These are phyloP conservation scores for Circaetus cinerascens DNA, from an alignment of 2,113 vertebrate genomes.

Conservation along the genomic window DNA sequence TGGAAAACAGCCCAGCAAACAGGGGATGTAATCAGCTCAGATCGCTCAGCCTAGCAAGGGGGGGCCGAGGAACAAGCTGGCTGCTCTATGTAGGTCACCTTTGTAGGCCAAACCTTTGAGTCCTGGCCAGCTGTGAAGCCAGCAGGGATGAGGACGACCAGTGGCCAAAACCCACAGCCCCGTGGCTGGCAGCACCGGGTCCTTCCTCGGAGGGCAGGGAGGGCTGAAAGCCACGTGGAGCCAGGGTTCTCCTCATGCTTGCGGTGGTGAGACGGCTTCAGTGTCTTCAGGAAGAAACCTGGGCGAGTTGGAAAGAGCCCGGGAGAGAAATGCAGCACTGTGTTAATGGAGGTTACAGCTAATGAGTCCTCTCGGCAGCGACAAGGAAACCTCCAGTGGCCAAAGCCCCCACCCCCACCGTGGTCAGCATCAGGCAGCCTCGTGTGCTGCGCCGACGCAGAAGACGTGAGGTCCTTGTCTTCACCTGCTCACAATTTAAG, in stretches of 20 bases:
- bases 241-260: neutral
- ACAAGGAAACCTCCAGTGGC: neutral
- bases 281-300: neutral
- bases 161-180: neutral
- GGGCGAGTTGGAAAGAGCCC: neutral
- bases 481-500: neutral
- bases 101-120: neutral
- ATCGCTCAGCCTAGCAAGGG: neutral
- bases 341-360: neutral
- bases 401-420: neutral
- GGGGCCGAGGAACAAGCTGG: neutral
- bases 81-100: neutral
- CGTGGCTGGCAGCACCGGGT: fast-evolving
- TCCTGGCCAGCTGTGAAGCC: neutral
- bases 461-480: neutral
- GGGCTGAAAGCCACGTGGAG: fast-evolving
- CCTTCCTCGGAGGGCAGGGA: neutral
- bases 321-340: neutral
- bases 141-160: fast-evolving
- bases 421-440: neutral
- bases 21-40: neutral
- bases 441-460: fast-evolving
- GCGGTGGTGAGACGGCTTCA: fast-evolving
- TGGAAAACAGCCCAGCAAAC: neutral
- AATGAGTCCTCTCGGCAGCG: fast-evolving